Conservation (phyloP, 2,113 vertebrate species). For the Festucalex cinctus region DNA sequence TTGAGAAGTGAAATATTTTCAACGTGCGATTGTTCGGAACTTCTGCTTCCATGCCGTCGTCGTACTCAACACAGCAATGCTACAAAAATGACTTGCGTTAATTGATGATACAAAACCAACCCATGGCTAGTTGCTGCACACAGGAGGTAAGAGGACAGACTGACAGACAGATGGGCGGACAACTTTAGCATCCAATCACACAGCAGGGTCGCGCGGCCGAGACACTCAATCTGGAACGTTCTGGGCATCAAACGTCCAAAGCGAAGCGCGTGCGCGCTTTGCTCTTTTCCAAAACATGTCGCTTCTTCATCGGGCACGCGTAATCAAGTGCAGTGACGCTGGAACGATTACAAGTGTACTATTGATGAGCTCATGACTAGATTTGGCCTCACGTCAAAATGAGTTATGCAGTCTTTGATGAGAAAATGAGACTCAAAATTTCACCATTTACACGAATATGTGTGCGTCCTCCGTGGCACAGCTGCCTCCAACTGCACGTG, state of each 20-base stretch:
- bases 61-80: not conserved
- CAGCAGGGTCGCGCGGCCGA: slow-evolving; percentile 52
- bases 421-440: not conserved
- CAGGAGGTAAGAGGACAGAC: slow-evolving; percentile 61
- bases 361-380: not conserved
- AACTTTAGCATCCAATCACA: slow-evolving; percentile 49
- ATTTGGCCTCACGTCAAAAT: not conserved
- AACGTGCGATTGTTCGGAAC: not conserved
- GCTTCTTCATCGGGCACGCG: not conserved
- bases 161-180: slow-evolving; percentile 71
- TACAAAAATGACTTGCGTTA: not conserved
- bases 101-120: not conserved
- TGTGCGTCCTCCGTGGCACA: slow-evolving; percentile 50
- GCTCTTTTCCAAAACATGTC: not conserved
- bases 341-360: not conserved
- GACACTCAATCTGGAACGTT: slow-evolving; percentile 43
- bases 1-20: not conserved
- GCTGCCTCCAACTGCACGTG: slow-evolving; percentile 58
- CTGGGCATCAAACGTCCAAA: slow-evolving; percentile 26
- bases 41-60: not conserved
- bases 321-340: not conserved
- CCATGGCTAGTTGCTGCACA: slow-evolving; percentile 17
- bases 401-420: not conserved
- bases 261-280: not conserved
- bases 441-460: not conserved